Percentiles rank a stretch among this genome's conserved stretches.
Evolutionary conservation across 2,797 vertebrate genomes (phyloP).

Genomic region (Cossypha caffra): DNA sequence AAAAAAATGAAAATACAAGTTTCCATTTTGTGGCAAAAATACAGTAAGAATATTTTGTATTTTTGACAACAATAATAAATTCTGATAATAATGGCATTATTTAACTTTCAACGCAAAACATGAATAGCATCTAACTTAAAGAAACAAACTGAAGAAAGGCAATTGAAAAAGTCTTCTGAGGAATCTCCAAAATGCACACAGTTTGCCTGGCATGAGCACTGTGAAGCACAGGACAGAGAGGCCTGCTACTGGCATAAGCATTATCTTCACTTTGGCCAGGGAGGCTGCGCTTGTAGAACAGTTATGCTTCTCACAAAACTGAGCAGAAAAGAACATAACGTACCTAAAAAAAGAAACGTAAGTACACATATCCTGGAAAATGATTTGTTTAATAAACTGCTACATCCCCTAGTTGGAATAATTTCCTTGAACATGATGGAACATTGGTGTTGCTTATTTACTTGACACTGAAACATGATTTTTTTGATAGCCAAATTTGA

Average conservation of each 20-base stretch:
- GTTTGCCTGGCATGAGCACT: neutral
- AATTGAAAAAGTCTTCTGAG: neutral
- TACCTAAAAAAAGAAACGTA: neutral
- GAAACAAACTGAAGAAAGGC: neutral
- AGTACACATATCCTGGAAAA: slow-evolving; percentile 48
- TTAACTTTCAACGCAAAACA: neutral
- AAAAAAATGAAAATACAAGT: neutral
- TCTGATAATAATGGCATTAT: neutral
- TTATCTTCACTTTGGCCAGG: neutral
- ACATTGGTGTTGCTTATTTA: slow-evolving; percentile 9
- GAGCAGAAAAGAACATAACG: slow-evolving; percentile 11
- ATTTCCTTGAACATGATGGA: slow-evolving; percentile 36
- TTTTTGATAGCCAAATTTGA: neutral
- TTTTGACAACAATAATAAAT: neutral
- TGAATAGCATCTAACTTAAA: neutral
- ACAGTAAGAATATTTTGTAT: neutral
- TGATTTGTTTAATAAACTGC: slow-evolving; percentile 63
- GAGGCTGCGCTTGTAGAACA: neutral
- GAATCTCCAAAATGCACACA: neutral
- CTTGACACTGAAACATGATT: neutral
- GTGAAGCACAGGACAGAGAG: neutral
- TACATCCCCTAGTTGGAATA: slow-evolving; percentile 37
- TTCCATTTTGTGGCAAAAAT: neutral
- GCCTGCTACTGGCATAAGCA: neutral
- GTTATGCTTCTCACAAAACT: neutral